A percentile compares a stretch with the other conserved stretches of the same genome.
These are phyloP conservation scores for Lagorchestes hirsutus DNA, from an alignment of 2,797 vertebrate genomes.

Conservation along the genomic window DNA sequence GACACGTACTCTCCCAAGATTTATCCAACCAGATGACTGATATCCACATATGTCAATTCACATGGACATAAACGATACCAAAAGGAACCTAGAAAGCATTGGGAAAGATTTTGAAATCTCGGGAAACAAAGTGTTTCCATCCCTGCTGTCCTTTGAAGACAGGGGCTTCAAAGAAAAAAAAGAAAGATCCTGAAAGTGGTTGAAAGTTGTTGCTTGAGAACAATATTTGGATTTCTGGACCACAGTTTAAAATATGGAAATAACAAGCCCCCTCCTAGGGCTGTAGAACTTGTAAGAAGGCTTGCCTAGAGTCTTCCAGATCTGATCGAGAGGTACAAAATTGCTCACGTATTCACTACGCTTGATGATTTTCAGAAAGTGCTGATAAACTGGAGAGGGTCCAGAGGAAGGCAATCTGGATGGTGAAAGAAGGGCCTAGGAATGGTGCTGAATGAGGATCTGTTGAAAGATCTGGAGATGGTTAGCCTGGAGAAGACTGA, in stretches of 20 bases:
- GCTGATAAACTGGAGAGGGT: neutral
- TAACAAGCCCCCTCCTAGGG: neutral
- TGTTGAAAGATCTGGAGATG: neutral
- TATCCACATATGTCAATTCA: neutral
- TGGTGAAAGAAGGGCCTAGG: neutral
- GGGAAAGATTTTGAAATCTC: neutral
- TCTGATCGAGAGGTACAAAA: neutral
- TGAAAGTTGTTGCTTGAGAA: neutral
- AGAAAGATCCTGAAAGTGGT: neutral
- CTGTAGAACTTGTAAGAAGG: neutral
- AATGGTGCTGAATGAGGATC: neutral
- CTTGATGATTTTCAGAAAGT: neutral
- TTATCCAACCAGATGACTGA: neutral
- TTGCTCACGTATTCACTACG: neutral
- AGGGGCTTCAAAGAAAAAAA: neutral
- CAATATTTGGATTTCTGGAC: neutral
- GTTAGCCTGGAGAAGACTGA: neutral
- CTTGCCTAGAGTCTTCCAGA: neutral
- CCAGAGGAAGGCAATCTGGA: neutral
- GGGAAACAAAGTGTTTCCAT: neutral
- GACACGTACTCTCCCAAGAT: neutral
- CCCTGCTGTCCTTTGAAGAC: neutral
- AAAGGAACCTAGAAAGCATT: neutral
- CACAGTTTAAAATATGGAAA: neutral
- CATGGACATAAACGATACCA: neutral